A percentile compares a stretch with the other conserved stretches of the same genome.
phyloP scores from a whole-genome alignment of 2,888 invertebrate species.

The Cephus runcator region DNA sequence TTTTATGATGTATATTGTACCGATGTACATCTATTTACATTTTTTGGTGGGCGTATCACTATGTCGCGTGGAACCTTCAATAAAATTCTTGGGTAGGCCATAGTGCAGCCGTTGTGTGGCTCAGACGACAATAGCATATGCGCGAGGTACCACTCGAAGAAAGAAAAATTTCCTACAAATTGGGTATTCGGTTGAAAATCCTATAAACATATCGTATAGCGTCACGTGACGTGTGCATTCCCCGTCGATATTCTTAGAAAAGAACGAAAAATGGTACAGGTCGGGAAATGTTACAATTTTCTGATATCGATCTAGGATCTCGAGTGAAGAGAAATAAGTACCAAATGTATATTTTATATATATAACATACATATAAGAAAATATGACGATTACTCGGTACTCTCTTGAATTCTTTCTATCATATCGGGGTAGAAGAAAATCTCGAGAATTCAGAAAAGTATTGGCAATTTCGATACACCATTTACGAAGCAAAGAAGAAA shows the following conservation, averaged over 20 bases:
- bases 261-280: neutral
- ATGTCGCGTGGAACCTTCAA: too few species aligned
- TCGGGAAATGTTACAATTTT: neutral
- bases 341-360: neutral
- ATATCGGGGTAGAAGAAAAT: neutral
- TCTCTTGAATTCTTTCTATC: too few species aligned
- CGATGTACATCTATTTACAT: too few species aligned
- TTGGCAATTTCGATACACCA: neutral
- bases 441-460: neutral
- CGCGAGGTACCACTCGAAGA: neutral
- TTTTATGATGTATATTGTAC: too few species aligned
- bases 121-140: neutral
- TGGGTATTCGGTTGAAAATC: neutral
- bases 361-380: neutral
- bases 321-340: neutral
- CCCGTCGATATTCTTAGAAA: neutral
- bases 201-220: neutral
- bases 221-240: neutral
- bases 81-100: too few species aligned
- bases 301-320: neutral
- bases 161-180: neutral
- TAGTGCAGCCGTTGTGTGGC: neutral
- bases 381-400: neutral
- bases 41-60: too few species aligned
- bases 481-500: neutral